Conservation (phyloP, 2,888 invertebrate genomes). For the Leucophora obtusa region DNA sequence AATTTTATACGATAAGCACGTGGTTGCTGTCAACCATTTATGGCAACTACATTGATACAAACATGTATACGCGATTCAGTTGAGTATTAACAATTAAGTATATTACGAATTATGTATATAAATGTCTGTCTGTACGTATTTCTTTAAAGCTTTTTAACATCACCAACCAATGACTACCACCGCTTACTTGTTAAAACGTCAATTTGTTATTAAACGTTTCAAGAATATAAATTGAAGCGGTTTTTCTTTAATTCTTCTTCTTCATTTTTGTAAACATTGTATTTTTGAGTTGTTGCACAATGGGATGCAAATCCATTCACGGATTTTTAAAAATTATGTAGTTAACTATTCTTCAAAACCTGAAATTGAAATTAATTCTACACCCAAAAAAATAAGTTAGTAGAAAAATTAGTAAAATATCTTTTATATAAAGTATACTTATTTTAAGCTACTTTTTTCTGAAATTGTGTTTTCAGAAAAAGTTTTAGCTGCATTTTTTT, state of each 20-base stretch:
- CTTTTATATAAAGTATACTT: too few species aligned
- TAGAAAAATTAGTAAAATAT: too few species aligned
- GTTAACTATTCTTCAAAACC: too few species aligned
- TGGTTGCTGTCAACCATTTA: constrained; percentile 35
- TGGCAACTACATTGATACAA: not conserved
- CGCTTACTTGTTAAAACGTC: constrained; percentile 44
- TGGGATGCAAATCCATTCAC: too few species aligned
- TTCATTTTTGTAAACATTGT: not conserved
- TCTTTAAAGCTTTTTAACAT: not conserved
- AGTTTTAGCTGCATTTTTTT: too few species aligned
- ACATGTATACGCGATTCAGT: not conserved
- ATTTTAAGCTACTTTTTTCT: too few species aligned
- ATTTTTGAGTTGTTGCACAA: too few species aligned
- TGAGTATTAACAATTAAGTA: not conserved
- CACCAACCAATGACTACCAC: constrained; percentile 26
- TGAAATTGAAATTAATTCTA: too few species aligned
- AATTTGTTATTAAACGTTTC: constrained; percentile 51
- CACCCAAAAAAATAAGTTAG: too few species aligned
- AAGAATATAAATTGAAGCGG: constrained; percentile 42
- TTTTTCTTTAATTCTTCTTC: not conserved
- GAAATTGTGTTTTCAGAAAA: too few species aligned
- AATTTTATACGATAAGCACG: constrained; percentile 19
- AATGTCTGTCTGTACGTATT: too few species aligned
- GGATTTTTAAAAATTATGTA: too few species aligned
- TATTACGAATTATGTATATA: not conserved